Evolutionary conservation across 2,888 invertebrate genomes (phyloP).

Genomic region (Habrosyne pyritoides): DNA sequence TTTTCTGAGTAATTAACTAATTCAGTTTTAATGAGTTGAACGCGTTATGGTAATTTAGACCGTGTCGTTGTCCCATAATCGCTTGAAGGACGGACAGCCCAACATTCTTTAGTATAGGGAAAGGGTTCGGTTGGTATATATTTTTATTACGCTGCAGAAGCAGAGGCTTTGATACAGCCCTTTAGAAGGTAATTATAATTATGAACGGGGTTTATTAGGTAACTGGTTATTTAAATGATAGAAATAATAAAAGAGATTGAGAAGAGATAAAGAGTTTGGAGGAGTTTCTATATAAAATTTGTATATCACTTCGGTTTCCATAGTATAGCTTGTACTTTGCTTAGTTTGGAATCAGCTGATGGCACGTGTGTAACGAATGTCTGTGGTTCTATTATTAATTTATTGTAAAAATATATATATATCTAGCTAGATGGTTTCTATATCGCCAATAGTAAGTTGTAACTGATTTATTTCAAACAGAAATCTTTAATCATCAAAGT

Average conservation of each 20-base stretch:
- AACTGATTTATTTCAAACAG: too few species aligned
- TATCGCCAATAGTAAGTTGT: too few species aligned
- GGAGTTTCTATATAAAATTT: too few species aligned
- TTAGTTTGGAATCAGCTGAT: too few species aligned
- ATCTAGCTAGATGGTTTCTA: too few species aligned
- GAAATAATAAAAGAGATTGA: neutral
- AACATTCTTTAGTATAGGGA: constrained; percentile 47
- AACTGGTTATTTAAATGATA: neutral
- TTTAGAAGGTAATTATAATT: neutral
- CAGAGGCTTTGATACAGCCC: constrained; percentile 15
- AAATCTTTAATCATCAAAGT: too few species aligned
- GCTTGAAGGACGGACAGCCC: constrained; percentile 68
- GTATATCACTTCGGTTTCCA: too few species aligned
- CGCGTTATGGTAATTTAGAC: constrained; percentile 62
- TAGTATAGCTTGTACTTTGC: too few species aligned
- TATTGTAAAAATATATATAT: too few species aligned
- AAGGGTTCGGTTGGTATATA: constrained; percentile 25
- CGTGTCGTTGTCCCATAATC: constrained; percentile 69
- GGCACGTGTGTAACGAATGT: too few species aligned
- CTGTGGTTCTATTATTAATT: too few species aligned
- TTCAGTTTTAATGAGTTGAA: constrained; percentile 61
- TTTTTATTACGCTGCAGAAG: constrained; percentile 1
- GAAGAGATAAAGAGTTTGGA: neutral
- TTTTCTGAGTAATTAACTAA: constrained; percentile 62
- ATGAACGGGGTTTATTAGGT: neutral